Evolutionary conservation across 2,113 vertebrate genomes (phyloP).

Genomic region (Crotalus tigris): DNA sequence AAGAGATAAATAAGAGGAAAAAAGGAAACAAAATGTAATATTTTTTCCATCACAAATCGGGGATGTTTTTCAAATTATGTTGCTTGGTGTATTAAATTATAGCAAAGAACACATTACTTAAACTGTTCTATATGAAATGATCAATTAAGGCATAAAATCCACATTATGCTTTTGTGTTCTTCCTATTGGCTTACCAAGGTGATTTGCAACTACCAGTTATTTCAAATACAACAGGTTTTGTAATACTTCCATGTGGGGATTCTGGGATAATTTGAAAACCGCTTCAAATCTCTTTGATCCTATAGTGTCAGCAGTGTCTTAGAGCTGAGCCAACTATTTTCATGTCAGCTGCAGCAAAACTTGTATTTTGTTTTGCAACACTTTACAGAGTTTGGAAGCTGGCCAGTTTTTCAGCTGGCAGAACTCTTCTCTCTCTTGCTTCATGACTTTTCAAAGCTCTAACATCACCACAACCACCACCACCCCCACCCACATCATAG

Average conservation of each 20-base stretch:
- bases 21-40: conserved; percentile 53
- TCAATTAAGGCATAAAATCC: conserved; percentile 7
- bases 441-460: neutral
- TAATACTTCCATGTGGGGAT: neutral
- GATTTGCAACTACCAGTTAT: conserved; percentile 31
- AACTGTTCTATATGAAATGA: neutral
- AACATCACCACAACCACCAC: neutral
- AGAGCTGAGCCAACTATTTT: neutral
- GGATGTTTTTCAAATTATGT: neutral
- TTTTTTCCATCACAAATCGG: neutral
- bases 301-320: neutral
- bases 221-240: neutral
- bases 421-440: neutral
- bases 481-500: neutral
- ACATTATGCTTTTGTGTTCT: conserved; percentile 18
- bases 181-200: conserved; percentile 37
- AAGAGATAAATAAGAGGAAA: conserved; percentile 56
- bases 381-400: neutral
- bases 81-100: neutral
- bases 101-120: neutral
- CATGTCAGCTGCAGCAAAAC: neutral
- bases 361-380: neutral
- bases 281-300: neutral
- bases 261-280: neutral
- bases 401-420: neutral